Base-by-base conservation (phyloP, 2,797 vertebrate genomes). In the Chelon auratus region DNA sequence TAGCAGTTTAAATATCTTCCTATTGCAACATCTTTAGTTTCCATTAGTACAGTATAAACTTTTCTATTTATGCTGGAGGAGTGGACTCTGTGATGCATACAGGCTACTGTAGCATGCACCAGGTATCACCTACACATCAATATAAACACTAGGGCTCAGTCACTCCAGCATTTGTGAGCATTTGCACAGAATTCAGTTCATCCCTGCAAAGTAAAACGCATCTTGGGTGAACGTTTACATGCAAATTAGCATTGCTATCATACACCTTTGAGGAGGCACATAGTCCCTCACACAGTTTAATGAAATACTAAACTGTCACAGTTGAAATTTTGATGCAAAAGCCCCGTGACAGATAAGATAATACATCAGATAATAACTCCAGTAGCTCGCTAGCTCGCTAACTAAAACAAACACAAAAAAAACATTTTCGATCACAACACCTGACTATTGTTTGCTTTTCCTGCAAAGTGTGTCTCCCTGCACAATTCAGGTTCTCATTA, bases 41-140 rank as follows among this genome's bases (percentile, higher is more conserved):
- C 10, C 11, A 26, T 26, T 9, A 14, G 24, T 26, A 26, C 47
- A 2, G 43, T 50, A 42, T 6, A 11, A 2, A 18, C 22, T 20
- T 37, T 39, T 45, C 50, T 47, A 7, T 60, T 62, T 24, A 50
- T 14, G 12, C 51, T 20, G 20, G 20, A 57, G 39, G 17, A 52
- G 18, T 48, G 40, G n/a, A 57, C 14, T 61, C 65, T 47, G 15
- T 54, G 66, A 47, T 55, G 24, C 51, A 42, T 58, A 36, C 42
- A 64, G 71, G 36, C 22, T 13, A 54, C 55, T 62, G 59, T n/a
- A 48, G 52, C 62, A 51, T 45, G 26, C 24, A 47, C 14, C 5
- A 14, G 45, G 12, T 65, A 33, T 62, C 26, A 62, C 14, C 15
- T n/a, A 14, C 24, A 56, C 36, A 4, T 20, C 9, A 43, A 52